Evolutionary conservation across 2,888 invertebrate species (phyloP).

Genomic region (Callyntrura sp.): DNA sequence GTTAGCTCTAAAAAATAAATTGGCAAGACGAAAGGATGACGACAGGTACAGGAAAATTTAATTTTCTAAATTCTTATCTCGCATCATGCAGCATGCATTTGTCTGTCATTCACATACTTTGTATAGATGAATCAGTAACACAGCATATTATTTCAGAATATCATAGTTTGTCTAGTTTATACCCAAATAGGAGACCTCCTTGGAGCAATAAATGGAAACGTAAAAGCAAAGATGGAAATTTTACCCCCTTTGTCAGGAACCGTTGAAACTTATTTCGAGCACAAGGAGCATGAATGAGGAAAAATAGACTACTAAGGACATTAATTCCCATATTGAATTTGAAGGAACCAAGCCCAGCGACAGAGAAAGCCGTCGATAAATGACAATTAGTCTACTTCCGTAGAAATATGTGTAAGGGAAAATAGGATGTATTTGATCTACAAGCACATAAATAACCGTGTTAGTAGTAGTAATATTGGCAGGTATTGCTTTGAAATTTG

Average conservation of each 20-base stretch:
- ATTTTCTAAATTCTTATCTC: constrained; percentile 8
- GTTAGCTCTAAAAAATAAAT: background rate
- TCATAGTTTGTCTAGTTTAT: no score
- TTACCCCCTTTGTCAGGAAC: background rate
- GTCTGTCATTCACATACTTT: background rate
- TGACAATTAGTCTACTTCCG: no score
- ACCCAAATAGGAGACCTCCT: background rate
- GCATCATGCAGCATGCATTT: background rate
- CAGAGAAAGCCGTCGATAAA: no score
- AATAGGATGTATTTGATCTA: no score
- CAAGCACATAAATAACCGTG: no score
- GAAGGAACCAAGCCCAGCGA: no score
- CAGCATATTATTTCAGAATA: no score
- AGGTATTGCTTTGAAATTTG: no score
- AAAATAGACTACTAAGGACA: background rate
- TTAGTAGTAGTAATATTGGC: no score
- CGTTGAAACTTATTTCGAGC: background rate
- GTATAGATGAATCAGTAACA: no score
- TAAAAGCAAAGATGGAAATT: background rate
- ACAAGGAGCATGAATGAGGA: background rate
- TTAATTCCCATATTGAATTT: no score
- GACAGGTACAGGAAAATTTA: constrained; percentile 6
- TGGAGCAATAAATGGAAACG: background rate
- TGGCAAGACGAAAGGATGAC: background rate
- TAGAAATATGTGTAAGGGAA: no score